phyloP scores from a whole-genome alignment of 2,113 vertebrate genomes.

The Pelvicachromis taeniatus region DNA sequence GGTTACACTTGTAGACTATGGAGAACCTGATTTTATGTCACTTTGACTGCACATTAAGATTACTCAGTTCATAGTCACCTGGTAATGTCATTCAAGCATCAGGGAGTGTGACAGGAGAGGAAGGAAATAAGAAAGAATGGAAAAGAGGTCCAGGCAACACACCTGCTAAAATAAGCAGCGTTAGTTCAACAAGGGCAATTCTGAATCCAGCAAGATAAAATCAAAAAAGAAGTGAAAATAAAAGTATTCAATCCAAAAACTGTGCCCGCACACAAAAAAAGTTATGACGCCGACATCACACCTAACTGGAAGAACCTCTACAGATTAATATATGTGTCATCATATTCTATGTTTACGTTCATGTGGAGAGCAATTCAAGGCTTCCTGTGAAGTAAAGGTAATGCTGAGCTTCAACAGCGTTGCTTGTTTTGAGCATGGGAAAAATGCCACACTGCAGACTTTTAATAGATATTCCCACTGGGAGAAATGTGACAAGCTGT shows the following conservation, averaged over 20 bases:
- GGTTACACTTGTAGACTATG: neutral
- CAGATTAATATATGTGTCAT: neutral
- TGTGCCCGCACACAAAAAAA: neutral
- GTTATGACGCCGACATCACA: neutral
- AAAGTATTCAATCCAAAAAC: rapidly evolving
- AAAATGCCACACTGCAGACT: constrained; percentile 29
- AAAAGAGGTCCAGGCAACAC: neutral
- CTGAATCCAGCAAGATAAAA: neutral
- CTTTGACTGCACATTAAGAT: neutral
- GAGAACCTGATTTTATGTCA: neutral
- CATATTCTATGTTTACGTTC: neutral
- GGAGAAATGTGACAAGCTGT: constrained; percentile 51
- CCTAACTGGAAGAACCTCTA: neutral
- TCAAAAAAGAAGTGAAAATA: neutral
- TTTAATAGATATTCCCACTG: constrained; percentile 53
- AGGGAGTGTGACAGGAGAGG: neutral
- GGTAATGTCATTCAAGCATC: neutral
- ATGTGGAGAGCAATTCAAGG: neutral
- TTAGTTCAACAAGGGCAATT: neutral
- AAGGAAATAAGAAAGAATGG: neutral
- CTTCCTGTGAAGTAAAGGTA: neutral
- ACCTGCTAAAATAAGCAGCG: neutral
- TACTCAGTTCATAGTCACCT: neutral
- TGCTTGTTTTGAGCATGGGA: constrained; percentile 6
- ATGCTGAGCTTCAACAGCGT: constrained; percentile 7